These are phyloP conservation scores for Heteromormyrus szaboi DNA, from an alignment of 2,797 vertebrate species.

Conservation along the genomic window DNA sequence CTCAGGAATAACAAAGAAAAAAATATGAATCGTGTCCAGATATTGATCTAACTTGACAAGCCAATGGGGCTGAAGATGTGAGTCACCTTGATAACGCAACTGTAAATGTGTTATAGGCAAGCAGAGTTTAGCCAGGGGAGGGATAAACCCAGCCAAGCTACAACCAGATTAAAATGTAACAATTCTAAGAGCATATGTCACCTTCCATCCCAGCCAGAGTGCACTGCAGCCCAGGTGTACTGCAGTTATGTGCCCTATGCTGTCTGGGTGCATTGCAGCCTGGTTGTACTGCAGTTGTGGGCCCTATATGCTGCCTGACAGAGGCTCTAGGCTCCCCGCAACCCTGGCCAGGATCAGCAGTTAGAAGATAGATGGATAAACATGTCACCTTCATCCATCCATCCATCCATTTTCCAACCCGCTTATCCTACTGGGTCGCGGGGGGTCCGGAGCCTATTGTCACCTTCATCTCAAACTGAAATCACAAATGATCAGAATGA, in stretches of 20 bases:
- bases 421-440: too few relatives aligned
- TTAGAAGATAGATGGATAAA: background rate
- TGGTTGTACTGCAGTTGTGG: background rate
- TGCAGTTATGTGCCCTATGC: too few relatives aligned
- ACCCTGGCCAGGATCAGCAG: background rate
- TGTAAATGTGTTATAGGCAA: background rate
- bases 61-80: background rate
- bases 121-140: background rate
- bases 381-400: background rate
- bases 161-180: background rate
- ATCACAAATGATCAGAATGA: background rate
- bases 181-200: background rate
- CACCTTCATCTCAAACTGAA: slow-evolving; percentile 1
- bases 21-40: slow-evolving; percentile 16
- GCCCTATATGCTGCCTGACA: background rate
- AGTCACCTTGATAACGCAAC: slow-evolving; percentile 5
- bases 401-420: too few relatives aligned
- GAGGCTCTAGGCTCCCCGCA: background rate
- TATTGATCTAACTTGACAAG: slow-evolving; percentile 1
- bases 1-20: slow-evolving; percentile 13
- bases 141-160: background rate
- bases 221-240: background rate
- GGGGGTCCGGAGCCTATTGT: too few relatives aligned
- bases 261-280: too few relatives aligned
- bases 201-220: background rate